phyloP scores from a whole-genome alignment of 30 jellyfish, hydroid and myxozoan genomes.

The Pseudorhiza aurosa region DNA sequence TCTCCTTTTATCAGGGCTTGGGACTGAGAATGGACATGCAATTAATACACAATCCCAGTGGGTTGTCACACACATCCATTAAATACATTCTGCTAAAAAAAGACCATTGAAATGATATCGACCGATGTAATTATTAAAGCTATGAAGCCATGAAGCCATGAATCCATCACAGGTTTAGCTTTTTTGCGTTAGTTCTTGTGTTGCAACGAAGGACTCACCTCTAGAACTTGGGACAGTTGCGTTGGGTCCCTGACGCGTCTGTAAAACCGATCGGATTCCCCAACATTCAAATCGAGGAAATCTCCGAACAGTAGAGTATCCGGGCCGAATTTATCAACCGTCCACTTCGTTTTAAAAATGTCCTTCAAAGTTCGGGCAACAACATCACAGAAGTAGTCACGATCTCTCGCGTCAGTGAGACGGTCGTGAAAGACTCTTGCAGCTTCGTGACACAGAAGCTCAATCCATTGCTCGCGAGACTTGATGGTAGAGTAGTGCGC shows the following conservation, averaged over 20 bases:
- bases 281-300: conserved; percentile 67
- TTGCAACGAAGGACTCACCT: conserved; percentile 42
- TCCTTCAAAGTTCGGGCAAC: conserved; percentile 57
- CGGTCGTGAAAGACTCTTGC: conserved; percentile 85
- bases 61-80: no score
- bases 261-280: conserved; percentile 57
- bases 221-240: conserved; percentile 68
- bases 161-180: no score
- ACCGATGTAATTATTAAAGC: no score
- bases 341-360: conserved; percentile 76
- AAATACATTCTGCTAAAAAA: no score
- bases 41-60: no score
- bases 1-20: no score
- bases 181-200: no score
- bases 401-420: conserved; percentile 67
- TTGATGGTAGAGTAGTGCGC: conserved; percentile 72
- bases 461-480: conserved; percentile 77
- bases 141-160: no score
- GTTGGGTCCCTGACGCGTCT: conserved; percentile 69
- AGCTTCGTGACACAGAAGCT: conserved; percentile 75
- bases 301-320: conserved; percentile 83
- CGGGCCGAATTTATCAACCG: conserved; percentile 40
- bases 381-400: conserved; percentile 44
- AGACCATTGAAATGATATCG: no score
- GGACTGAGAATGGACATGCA: no score